Evolutionary conservation across 2,888 invertebrate species (phyloP).

Genomic region (Amiota communis): DNA sequence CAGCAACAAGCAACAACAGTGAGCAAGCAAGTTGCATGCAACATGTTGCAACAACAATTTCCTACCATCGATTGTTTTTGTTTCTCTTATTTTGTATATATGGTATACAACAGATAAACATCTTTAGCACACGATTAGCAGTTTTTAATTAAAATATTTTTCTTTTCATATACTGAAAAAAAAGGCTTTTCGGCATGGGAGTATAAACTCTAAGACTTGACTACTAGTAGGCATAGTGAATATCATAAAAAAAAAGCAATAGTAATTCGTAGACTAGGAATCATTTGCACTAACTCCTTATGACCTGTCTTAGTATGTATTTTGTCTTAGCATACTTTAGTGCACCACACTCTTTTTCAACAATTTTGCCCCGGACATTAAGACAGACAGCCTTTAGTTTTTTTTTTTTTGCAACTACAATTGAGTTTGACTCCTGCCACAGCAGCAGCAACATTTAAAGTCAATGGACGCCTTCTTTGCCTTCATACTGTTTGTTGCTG

Average conservation of each 20-base stretch:
- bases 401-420: too few relatives aligned
- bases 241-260: too few relatives aligned
- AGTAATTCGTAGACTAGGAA: too few relatives aligned
- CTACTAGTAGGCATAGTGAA: too few relatives aligned
- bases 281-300: too few relatives aligned
- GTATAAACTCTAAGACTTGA: too few relatives aligned
- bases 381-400: neutral
- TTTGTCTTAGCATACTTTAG: too few relatives aligned
- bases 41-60: slow-evolving; percentile 33
- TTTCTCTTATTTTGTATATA: neutral
- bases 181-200: too few relatives aligned
- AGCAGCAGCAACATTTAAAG: neutral
- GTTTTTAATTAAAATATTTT: slow-evolving; percentile 65
- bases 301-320: too few relatives aligned
- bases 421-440: neutral
- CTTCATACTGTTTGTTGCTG: neutral
- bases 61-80: slow-evolving; percentile 37
- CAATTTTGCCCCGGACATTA: too few relatives aligned
- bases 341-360: too few relatives aligned
- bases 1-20: slow-evolving; percentile 40
- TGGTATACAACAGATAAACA: slow-evolving; percentile 60
- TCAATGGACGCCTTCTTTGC: neutral
- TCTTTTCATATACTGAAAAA: slow-evolving; percentile 43
- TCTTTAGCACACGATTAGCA: slow-evolving; percentile 61
- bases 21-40: slow-evolving; percentile 36